These are phyloP conservation scores for Patiria pectinifera DNA, from an alignment of 53 echinoderm and acorn worm genomes.

Conservation along the genomic window DNA sequence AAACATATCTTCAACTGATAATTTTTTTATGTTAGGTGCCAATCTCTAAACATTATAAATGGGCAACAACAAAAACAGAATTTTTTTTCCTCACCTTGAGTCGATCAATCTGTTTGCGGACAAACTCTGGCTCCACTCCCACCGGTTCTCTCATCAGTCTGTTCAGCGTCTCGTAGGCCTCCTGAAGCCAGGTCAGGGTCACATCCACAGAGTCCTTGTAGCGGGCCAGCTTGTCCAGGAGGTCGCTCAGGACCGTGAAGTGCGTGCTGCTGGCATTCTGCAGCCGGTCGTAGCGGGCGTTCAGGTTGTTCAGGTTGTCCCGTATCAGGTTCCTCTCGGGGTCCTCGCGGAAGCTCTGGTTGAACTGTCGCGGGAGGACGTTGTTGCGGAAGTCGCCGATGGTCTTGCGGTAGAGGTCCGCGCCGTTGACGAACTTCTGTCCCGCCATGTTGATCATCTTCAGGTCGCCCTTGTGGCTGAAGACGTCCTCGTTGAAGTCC, in stretches of 20 bases:
- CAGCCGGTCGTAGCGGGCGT: slow-evolving; percentile 79
- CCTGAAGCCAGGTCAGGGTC: slow-evolving; percentile 70
- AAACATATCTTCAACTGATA: too few species aligned
- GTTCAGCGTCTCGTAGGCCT: slow-evolving; percentile 82
- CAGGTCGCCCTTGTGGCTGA: slow-evolving; percentile 90
- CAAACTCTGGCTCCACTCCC: slow-evolving; percentile 89
- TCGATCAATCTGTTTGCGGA: slow-evolving; percentile 94
- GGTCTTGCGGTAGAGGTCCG: slow-evolving; percentile 69
- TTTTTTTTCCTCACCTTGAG: slow-evolving; percentile 66
- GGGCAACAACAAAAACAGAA: too few species aligned
- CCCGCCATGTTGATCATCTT: slow-evolving; percentile 83
- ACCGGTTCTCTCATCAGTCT: slow-evolving; percentile 86
- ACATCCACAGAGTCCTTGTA: slow-evolving; percentile 85
- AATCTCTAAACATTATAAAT: too few species aligned
- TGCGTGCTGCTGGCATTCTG: slow-evolving; percentile 70
- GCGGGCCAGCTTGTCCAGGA: slow-evolving; percentile 78
- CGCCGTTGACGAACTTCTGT: slow-evolving; percentile 89
- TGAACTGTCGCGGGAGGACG: slow-evolving; percentile 87
- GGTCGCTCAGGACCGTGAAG: slow-evolving; percentile 73
- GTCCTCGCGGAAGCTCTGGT: slow-evolving; percentile 85
- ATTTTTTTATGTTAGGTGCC: too few species aligned
- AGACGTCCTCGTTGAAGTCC: slow-evolving; percentile 90
- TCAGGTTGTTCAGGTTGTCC: slow-evolving; percentile 84
- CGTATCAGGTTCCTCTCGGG: slow-evolving; percentile 79
- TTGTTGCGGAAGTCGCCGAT: slow-evolving; percentile 80